Evolutionary conservation across 2,888 invertebrate genomes (phyloP).

Genomic region (Diarsia mendica): DNA sequence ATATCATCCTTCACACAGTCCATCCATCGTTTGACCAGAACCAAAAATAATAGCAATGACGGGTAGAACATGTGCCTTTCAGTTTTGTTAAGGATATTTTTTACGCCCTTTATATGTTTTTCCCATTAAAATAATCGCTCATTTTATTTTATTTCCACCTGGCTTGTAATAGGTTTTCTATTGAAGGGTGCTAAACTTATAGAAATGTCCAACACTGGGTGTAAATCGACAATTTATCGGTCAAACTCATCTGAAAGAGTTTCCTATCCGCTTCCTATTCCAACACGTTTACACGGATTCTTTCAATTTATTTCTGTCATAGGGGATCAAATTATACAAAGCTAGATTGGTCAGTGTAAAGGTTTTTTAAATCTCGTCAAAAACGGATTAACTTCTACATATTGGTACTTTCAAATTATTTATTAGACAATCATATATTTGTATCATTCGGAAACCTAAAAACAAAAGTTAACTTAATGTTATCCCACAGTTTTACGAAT

Average conservation of each 20-base stretch:
- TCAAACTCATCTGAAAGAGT: slow-evolving; percentile 78
- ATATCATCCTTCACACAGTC: too few species aligned
- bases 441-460: too few species aligned
- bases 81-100: too few species aligned
- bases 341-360: background rate
- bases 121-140: background rate
- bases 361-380: background rate
- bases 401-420: too few species aligned
- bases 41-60: too few species aligned
- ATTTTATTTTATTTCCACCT: slow-evolving; percentile 25
- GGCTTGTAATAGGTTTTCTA: slow-evolving; percentile 7
- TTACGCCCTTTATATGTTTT: background rate
- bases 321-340: background rate
- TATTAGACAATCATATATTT: too few species aligned
- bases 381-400: too few species aligned
- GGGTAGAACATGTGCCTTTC: too few species aligned
- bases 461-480: background rate
- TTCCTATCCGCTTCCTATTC: slow-evolving; percentile 45
- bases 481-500: background rate
- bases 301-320: slow-evolving; percentile 47
- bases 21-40: too few species aligned
- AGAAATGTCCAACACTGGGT: slow-evolving; percentile 48
- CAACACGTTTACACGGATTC: slow-evolving; percentile 51
- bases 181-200: slow-evolving; percentile 29
- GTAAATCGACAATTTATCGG: slow-evolving; percentile 81